phyloP scores from a whole-genome alignment of 2,797 vertebrate species.

The Philypnodon macrostomus region DNA sequence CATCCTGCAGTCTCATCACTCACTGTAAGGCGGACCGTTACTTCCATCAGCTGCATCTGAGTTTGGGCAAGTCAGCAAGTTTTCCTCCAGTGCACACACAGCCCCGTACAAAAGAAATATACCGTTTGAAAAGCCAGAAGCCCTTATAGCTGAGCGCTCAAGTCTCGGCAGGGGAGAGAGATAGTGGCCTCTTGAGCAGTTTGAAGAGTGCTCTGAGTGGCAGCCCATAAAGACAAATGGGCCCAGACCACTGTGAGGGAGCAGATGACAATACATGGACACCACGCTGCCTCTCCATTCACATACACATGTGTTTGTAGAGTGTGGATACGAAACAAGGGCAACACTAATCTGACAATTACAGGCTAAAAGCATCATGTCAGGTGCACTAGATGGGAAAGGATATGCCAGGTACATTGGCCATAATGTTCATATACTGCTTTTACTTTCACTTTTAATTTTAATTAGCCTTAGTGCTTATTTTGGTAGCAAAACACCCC shows the following conservation, averaged over 20 bases:
- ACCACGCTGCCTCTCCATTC: constrained; percentile 33
- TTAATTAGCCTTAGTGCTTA: too few species aligned
- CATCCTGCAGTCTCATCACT: constrained; percentile 79
- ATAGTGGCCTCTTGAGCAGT: constrained; percentile 54
- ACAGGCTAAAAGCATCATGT: constrained; percentile 46
- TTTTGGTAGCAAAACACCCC: too few species aligned
- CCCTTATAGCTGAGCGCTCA: constrained; percentile 37
- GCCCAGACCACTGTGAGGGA: constrained; percentile 21
- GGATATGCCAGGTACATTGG: too few species aligned
- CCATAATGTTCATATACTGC: too few species aligned
- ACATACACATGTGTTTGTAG: constrained; percentile 41
- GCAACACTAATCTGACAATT: constrained; percentile 66
- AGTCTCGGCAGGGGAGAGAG: constrained; percentile 43
- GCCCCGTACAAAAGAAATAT: constrained; percentile 66
- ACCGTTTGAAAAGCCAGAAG: constrained; percentile 45
- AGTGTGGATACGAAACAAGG: constrained; percentile 59
- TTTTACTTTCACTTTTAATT: too few species aligned
- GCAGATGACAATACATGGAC: constrained; percentile 13
- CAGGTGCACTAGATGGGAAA: constrained; percentile 30
- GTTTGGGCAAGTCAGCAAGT: constrained; percentile 76
- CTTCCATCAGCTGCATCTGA: constrained; percentile 78
- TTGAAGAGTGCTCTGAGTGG: constrained; percentile 49
- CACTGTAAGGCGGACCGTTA: constrained; percentile 75
- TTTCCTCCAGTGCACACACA: constrained; percentile 64
- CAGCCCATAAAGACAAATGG: constrained; percentile 57